phyloP scores from a whole-genome alignment of 2,888 invertebrate genomes.

The Drosophila yooni region DNA sequence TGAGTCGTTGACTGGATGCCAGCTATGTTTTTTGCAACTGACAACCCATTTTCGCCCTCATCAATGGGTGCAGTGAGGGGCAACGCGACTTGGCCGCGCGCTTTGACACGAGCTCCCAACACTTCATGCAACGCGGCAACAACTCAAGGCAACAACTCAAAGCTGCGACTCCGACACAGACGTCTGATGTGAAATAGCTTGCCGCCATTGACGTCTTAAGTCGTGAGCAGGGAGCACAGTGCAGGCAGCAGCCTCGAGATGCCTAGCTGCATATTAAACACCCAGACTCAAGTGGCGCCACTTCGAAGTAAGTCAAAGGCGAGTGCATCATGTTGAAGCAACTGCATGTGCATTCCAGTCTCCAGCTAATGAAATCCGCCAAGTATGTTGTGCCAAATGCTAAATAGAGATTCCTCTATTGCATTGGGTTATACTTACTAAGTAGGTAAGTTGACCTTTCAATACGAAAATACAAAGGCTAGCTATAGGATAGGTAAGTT shows the following conservation, averaged over 20 bases:
- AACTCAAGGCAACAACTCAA: slow-evolving; percentile 50
- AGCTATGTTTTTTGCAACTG: slow-evolving; percentile 51
- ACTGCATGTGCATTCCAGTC: slow-evolving; percentile 20
- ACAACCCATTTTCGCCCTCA: slow-evolving; percentile 37
- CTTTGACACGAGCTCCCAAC: slow-evolving; percentile 70
- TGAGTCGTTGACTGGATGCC: slow-evolving; percentile 27
- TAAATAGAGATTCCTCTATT: not conserved
- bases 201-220: slow-evolving; percentile 33
- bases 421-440: slow-evolving; percentile 7
- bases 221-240: slow-evolving; percentile 1
- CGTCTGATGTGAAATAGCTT: slow-evolving; percentile 42
- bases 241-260: slow-evolving; percentile 14
- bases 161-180: slow-evolving; percentile 18
- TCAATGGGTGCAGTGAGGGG: slow-evolving; percentile 1
- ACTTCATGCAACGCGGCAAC: slow-evolving; percentile 52
- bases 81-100: slow-evolving; percentile 38
- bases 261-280: slow-evolving; percentile 67
- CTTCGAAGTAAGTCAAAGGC: slow-evolving; percentile 38
- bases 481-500: slow-evolving; percentile 27
- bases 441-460: slow-evolving; percentile 40
- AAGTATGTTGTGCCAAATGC: not conserved
- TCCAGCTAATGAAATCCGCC: slow-evolving; percentile 19
- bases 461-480: not conserved
- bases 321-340: slow-evolving; percentile 30
- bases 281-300: slow-evolving; percentile 57